Evolutionary conservation across 2,113 vertebrate species (phyloP).

Genomic region (Lycaon pictus): DNA sequence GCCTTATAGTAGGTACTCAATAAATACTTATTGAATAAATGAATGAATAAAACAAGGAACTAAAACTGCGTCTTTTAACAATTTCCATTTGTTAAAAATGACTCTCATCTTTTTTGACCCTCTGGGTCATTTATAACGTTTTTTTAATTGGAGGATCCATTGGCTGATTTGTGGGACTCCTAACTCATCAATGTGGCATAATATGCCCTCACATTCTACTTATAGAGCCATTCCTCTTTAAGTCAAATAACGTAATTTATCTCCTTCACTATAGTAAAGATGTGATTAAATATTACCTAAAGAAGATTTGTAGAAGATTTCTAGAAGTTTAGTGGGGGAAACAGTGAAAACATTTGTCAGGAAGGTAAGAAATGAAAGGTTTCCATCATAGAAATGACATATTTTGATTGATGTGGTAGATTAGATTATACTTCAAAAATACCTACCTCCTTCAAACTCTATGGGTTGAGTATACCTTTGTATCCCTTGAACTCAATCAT

Average conservation of each 20-base stretch:
- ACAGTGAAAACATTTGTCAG: conserved; percentile 17
- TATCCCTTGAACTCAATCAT: not conserved
- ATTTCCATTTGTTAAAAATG: not conserved
- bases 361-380: not conserved
- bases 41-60: conserved; percentile 25
- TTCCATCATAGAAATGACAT: not conserved
- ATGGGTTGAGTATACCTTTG: not conserved
- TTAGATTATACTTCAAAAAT: conserved; percentile 34
- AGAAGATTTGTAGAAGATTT: not conserved
- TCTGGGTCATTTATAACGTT: not conserved
- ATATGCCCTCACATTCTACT: not conserved
- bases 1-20: not conserved
- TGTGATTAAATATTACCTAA: not conserved
- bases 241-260: conserved; percentile 35
- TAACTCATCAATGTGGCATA: not conserved
- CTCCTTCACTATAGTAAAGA: not conserved
- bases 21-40: conserved; percentile 34
- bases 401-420: conserved; percentile 23
- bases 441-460: not conserved
- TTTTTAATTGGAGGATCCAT: not conserved
- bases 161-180: conserved; percentile 38
- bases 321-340: conserved; percentile 9
- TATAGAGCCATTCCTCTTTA: conserved; percentile 5
- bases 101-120: not conserved
- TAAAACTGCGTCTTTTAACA: not conserved